Evolutionary conservation across 2,113 vertebrate species (phyloP), one percentile per base, ranked within the genome.

Genomic region (Callithrix jacchus): DNA sequence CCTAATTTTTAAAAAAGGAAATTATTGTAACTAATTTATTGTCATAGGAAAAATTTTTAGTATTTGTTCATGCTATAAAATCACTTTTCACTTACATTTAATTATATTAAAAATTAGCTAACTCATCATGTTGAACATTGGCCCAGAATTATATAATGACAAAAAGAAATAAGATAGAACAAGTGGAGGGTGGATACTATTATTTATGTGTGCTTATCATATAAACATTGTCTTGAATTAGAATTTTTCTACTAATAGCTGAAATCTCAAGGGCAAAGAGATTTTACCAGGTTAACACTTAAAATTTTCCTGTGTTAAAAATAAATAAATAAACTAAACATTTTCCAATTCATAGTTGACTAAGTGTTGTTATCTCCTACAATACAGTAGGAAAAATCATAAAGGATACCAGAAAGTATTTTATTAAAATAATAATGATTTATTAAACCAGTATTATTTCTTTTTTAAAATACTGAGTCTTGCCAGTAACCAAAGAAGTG

Each of bases 261-360:
- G 5, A 85, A 85, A 71, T 86, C 37, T 52, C 27, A 82, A 64
- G 27, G 42, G 49, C 30, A 68, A 37, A 95, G 32, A 93, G 74
- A 73, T 64, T 94, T 94, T 80, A 74, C 18, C 47, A 30, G 37
- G 35, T 25, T 5, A 68, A 68, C 56, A 86, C 82, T 85, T 93
- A 47, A 47, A 71, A 49, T 37, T 64, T 96, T 96, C 32, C 54
- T 91, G 23, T 40, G 18, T 94, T 90, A 84, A 47, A 82, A 89
- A 20, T 94, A 92, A 89, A 18, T 92, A 89, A 47, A 58, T 79
- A 94, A 91, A n/a, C n/a, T 87, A 71, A 49, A 82, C n/a, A 3
- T 61, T 76, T 95, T 12, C 37, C 25, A 49, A 20, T 91, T 84
- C 45, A 21, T 80, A 82, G n/a, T 81, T 91, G 49, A 77, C 12